Evolutionary conservation across 2,797 vertebrate genomes (phyloP).

Genomic region (Bufotes viridis): DNA sequence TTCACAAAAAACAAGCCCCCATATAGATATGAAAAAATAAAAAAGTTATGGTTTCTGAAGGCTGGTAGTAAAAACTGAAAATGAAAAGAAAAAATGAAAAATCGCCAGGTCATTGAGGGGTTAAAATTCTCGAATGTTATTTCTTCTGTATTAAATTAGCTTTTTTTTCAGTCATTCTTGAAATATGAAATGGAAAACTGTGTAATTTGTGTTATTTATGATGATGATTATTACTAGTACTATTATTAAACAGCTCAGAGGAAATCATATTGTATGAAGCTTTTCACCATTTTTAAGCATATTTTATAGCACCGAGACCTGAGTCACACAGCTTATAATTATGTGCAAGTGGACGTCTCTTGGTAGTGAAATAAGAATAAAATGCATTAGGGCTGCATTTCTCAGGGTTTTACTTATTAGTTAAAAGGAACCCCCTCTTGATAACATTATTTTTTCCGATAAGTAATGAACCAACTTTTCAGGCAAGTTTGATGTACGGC

Average conservation of each 20-base stretch:
- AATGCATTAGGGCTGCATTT: conserved; percentile 45
- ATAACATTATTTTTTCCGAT: conserved; percentile 57
- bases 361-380: conserved; percentile 37
- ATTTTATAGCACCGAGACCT: background rate
- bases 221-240: background rate
- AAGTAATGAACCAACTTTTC: conserved; percentile 58
- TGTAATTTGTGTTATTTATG: background rate
- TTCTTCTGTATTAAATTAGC: background rate
- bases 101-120: no score
- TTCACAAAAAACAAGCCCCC: no score
- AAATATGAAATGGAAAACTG: background rate
- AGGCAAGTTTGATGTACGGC: conserved; percentile 52
- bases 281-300: background rate
- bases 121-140: background rate
- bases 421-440: conserved; percentile 52
- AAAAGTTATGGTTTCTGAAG: no score
- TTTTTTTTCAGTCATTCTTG: background rate
- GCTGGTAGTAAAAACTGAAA: no score
- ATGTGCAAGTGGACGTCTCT: conserved; percentile 45
- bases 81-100: no score
- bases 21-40: no score
- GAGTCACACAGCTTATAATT: conserved; percentile 44
- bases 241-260: background rate
- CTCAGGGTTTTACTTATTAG: conserved; percentile 55
- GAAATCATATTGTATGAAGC: background rate